These are phyloP conservation scores for Eurosta solidaginis DNA, from an alignment of 1,140 invertebrate genomes.

Conservation along the genomic window DNA sequence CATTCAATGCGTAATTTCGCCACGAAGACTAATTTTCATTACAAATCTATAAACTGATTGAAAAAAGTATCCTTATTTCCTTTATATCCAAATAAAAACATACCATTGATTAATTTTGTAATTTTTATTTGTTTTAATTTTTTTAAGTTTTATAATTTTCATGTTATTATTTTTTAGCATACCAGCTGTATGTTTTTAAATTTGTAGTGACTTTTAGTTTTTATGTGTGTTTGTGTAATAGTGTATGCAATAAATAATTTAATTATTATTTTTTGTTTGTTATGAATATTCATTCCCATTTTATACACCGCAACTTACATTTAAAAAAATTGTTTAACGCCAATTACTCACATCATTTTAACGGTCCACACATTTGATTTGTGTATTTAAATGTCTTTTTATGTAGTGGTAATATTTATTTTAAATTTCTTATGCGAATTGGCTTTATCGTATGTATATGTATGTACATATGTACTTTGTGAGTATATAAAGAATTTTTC, in stretches of 20 bases:
- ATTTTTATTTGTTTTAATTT: constrained; percentile 34
- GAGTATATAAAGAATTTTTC: no score
- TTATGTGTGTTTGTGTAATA: neutral
- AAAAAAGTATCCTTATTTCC: no score
- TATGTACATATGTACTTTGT: constrained; percentile 36
- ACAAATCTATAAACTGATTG: no score
- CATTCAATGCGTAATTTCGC: no score
- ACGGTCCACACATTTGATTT: constrained; percentile 29
- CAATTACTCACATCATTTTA: constrained; percentile 61
- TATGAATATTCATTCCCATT: neutral
- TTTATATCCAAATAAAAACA: neutral
- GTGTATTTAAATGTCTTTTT: neutral
- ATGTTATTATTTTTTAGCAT: constrained; percentile 27
- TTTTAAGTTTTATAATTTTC: constrained; percentile 33
- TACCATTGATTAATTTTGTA: neutral
- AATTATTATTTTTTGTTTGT: constrained; percentile 54
- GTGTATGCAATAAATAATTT: constrained; percentile 32
- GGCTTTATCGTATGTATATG: neutral
- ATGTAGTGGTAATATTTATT: neutral
- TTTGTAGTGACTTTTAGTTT: constrained; percentile 34
- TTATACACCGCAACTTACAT: constrained; percentile 44
- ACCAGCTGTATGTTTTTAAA: constrained; percentile 6
- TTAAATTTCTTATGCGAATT: neutral
- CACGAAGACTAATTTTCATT: no score
- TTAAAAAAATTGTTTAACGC: neutral